phyloP scores from a whole-genome alignment of 2,113 vertebrate genomes.

The Perca fluviatilis region DNA sequence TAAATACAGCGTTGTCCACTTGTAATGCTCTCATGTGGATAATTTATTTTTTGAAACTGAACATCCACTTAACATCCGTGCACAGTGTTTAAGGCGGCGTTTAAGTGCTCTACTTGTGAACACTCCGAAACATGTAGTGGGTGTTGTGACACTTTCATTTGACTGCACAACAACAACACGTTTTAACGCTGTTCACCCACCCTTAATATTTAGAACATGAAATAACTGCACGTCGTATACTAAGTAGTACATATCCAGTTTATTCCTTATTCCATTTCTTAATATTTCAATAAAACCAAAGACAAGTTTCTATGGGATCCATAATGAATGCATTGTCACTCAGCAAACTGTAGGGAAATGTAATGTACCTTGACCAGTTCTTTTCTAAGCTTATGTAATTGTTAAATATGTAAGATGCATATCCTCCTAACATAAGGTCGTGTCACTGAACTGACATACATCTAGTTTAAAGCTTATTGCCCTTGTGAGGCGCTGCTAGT shows the following conservation, averaged over 20 bases:
- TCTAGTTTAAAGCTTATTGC: conserved; percentile 51
- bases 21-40: conserved; percentile 47
- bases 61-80: conserved; percentile 49
- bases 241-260: neutral
- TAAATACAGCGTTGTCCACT: conserved; percentile 15
- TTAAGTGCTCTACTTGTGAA: conserved; percentile 38
- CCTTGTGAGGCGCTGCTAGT: conserved; percentile 35
- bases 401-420: conserved; percentile 66
- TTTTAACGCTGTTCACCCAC: conserved; percentile 14
- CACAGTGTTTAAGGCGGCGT: conserved; percentile 30
- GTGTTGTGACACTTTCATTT: conserved; percentile 53
- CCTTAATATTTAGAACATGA: conserved; percentile 22
- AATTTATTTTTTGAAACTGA: conserved; percentile 40
- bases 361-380: conserved; percentile 51
- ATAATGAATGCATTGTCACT: conserved; percentile 61
- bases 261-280: conserved; percentile 35
- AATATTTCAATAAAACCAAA: conserved; percentile 34
- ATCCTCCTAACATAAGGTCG: conserved; percentile 52
- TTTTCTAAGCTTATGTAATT: conserved; percentile 34
- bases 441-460: conserved; percentile 40
- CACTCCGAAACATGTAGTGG: conserved; percentile 30
- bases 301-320: conserved; percentile 21
- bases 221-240: neutral
- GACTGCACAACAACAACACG: conserved; percentile 4
- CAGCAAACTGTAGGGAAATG: conserved; percentile 36